A percentile compares a stretch with the other conserved stretches of the same genome.
Evolutionary conservation across 2,888 invertebrate species (phyloP).

Genomic region (Encarsia formosa): DNA sequence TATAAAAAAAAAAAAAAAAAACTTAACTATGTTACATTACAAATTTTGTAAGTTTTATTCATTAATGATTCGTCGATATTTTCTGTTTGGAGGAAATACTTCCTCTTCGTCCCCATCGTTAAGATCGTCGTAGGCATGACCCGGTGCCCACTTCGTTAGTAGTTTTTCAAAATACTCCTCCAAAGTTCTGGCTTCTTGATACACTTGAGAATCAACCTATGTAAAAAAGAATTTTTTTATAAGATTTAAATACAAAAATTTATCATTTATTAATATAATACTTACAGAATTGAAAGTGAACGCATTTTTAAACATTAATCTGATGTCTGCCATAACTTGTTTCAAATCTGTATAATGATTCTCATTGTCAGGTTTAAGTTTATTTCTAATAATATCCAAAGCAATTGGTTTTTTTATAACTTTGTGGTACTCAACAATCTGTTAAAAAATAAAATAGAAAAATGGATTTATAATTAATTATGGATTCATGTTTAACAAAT

Average conservation of each 20-base stretch:
- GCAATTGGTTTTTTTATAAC: constrained; percentile 79
- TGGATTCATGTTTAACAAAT: no score
- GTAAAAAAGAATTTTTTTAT: no score
- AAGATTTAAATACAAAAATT: background rate
- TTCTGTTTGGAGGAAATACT: constrained; percentile 54
- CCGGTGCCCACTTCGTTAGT: constrained; percentile 75
- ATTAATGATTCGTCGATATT: constrained; percentile 54
- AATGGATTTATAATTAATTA: constrained; percentile 12
- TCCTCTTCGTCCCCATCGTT: constrained; percentile 53
- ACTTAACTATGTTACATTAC: no score
- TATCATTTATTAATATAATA: constrained; percentile 31
- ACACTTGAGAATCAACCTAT: constrained; percentile 75
- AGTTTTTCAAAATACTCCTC: constrained; percentile 84
- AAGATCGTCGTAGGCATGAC: constrained; percentile 61
- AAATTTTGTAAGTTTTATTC: constrained; percentile 45
- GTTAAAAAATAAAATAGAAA: constrained; percentile 28
- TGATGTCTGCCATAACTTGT: constrained; percentile 75
- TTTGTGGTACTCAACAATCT: constrained; percentile 66
- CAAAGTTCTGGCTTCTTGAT: constrained; percentile 73
- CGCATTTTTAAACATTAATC: constrained; percentile 84
- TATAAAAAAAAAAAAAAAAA: no score
- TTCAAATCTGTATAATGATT: constrained; percentile 72
- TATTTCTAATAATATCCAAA: constrained; percentile 75
- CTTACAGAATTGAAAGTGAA: constrained; percentile 78
- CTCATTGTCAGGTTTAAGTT: constrained; percentile 69